Evolutionary conservation across 2,113 vertebrate species (phyloP), one percentile per base, ranked within the genome.

Genomic region (Strigops habroptila): DNA sequence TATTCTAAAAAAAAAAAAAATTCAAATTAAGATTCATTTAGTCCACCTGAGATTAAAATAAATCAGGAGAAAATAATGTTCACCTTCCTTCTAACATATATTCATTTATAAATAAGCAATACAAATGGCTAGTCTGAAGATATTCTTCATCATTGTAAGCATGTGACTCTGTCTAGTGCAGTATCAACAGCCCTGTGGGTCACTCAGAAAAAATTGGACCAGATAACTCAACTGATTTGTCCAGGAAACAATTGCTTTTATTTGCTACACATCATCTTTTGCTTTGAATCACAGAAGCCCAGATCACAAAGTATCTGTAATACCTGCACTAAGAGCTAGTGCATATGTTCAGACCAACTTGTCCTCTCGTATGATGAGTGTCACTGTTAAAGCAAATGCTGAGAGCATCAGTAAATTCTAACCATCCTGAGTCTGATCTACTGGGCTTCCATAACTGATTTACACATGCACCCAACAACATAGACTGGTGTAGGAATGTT

Each of bases 401-500:
- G 73, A 76, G 57, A 70, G 7, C n/a, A 17, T 33, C 13, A 12
- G 13, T 35, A 68, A 49, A 48, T 49, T 79, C 52, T 82, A 68
- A 39, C 39, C 28, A 51, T 4, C 22, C 24, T 9, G 15, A 51
- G 17, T 41, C 28, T 39, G 46, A 52, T 33, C 8, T 49, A 14
- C 31, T 51, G 35, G 22, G 19, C 35, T 65, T 55, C 53, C 9
- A 17, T n/a, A 74, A 41, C 33, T 39, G 59, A 55, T 31, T 67
- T 17, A 9, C 33, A 37, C 5, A 8, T 19, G 8, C 10, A 60
- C 55, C 43, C 64, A 81, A 12, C 14, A 73, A 44, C 13, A 63
- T 0, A 0, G 9, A 44, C 7, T 64, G 6, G 5, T 64, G 6
- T 18, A 73, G 16, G 43, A 46, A 46, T 8, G 2, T 46, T 33